Base-by-base conservation (phyloP, 2,113 vertebrate genomes). In the Hydropotes inermis region DNA sequence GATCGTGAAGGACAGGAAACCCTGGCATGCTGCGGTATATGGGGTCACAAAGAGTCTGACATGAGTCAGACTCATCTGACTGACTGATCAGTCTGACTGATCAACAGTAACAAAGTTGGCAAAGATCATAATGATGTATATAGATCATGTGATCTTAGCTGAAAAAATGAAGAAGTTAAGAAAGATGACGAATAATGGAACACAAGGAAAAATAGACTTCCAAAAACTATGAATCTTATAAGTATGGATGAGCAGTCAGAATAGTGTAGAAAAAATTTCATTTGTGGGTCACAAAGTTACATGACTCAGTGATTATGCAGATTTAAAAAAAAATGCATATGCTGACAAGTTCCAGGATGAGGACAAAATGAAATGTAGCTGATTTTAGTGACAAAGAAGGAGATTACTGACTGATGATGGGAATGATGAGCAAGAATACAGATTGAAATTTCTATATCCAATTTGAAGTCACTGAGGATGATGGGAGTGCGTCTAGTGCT, bases 111-210 rank as follows among this genome's bases (percentile, higher is more conserved):
- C 12, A 43, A 76, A 39, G 5, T 43, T 93, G 2, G 5, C 17
- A 33, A 60, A 96, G 43, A 3, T 43, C 14, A 92, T 86, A 39
- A 87, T 78, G 43, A 82, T 60, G 81, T 55, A 25, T 82, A 89
- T 89, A 89, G 27, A 1, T n/a, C 3, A 6, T 57, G 30, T 23
- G 4, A 86, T 76, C 17, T 87, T 86, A 70, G 4, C 45, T 93
- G 57, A 79, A 52, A 92, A 93, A 89, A 13, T 43, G 55, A 82
- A n/a, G 17, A 23, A 67, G 1, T 21, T 81, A 52, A n/a, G 50
- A 60, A 74, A 61, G 27, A 1, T n/a, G 39, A 67, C 1, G 3
- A 30, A 45, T 78, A 10, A 45, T 57, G 5, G 9, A 52, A 45
- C 1, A 23, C 7, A 61, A 87, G 12, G 17, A 33, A 79, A 33